Conservation (phyloP, 2,113 vertebrate species). For the Camelus dromedarius region DNA sequence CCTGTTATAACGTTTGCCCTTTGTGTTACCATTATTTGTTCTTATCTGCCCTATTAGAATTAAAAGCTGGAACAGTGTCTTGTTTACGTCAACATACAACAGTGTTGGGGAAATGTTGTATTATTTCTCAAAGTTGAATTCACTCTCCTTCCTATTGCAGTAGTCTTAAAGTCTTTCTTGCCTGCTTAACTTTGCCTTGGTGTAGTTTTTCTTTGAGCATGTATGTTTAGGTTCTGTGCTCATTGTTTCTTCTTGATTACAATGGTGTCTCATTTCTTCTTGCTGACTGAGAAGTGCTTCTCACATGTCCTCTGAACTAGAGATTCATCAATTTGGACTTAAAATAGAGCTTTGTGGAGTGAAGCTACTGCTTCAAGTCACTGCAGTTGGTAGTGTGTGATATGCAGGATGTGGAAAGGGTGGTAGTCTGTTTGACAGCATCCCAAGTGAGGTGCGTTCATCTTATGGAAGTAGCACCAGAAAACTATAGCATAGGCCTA, state of each 20-base stretch:
- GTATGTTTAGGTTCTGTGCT: neutral
- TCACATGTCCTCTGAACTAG: neutral
- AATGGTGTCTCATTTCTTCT: neutral
- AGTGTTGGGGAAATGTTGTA: neutral
- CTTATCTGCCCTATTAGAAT: neutral
- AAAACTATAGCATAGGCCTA: neutral
- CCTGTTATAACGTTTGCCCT: neutral
- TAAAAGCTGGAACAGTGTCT: neutral
- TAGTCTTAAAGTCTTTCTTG: neutral
- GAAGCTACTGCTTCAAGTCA: neutral
- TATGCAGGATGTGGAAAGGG: neutral
- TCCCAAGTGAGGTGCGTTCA: neutral
- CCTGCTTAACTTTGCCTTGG: neutral
- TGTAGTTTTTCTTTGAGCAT: conserved; percentile 12
- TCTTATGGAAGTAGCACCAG: neutral
- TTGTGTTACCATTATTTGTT: neutral
- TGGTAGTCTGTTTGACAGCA: neutral
- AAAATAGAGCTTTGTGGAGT: neutral
- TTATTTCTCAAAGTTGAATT: conserved; percentile 51
- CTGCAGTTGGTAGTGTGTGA: neutral
- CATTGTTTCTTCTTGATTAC: conserved; percentile 37
- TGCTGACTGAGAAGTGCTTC: neutral
- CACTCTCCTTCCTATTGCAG: neutral
- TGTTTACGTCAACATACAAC: neutral
- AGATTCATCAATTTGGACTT: neutral